Conservation (phyloP, 2,113 vertebrate genomes). For the Hystrix brachyura region DNA sequence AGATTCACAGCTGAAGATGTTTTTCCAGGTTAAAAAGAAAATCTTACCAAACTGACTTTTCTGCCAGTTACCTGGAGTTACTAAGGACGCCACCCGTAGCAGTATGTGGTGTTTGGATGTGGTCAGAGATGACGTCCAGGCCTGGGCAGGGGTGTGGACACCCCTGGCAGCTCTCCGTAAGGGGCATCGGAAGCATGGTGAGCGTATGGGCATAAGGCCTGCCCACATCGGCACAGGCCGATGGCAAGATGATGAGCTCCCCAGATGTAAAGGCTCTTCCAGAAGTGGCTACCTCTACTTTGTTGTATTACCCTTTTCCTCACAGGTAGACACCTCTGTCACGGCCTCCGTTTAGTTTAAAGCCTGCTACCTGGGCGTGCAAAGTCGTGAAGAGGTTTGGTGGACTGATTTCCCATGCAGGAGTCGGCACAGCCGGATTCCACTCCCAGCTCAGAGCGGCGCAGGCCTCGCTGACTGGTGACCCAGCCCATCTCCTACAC, state of each 20-base stretch:
- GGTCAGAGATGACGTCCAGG: accelerated
- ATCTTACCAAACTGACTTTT: neutral
- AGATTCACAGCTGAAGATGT: neutral
- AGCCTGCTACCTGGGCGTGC: neutral
- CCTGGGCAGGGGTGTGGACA: neutral
- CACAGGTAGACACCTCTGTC: neutral
- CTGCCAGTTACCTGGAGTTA: neutral
- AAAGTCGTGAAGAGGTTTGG: neutral
- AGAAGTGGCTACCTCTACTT: neutral
- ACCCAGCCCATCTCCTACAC: accelerated
- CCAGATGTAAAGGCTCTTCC: neutral
- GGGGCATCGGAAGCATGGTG: neutral
- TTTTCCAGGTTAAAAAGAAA: neutral
- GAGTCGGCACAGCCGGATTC: neutral
- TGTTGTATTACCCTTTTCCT: neutral
- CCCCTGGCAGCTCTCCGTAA: accelerated
- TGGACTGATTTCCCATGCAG: accelerated
- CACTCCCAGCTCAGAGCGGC: neutral
- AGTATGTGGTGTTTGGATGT: accelerated
- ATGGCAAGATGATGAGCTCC: no score
- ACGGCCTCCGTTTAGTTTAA: accelerated
- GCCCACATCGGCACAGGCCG: no score
- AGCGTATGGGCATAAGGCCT: no score
- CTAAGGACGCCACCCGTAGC: accelerated
- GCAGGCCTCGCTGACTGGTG: accelerated